Conservation (phyloP, 2,888 invertebrate species). For the Apamea epomidion region DNA sequence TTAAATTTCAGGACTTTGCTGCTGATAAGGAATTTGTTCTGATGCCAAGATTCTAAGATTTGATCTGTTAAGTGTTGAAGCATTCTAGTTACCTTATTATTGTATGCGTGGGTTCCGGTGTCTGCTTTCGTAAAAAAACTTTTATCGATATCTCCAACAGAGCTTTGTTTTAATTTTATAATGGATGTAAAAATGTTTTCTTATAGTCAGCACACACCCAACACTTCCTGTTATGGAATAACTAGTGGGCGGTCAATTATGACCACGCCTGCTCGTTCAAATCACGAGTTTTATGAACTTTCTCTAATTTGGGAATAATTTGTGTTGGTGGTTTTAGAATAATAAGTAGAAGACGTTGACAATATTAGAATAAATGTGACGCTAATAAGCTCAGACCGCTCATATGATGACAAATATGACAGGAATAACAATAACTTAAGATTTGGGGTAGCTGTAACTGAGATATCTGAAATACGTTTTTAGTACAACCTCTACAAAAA, state of each 20-base stretch:
- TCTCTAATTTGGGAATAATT: slow-evolving; percentile 57
- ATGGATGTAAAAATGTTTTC: slow-evolving; percentile 20
- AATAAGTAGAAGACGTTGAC: slow-evolving; percentile 2
- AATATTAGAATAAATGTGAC: slow-evolving; percentile 13
- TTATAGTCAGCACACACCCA: slow-evolving; percentile 24
- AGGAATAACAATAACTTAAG: slow-evolving; percentile 27
- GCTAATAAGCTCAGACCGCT: slow-evolving; percentile 17
- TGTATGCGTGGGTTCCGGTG: slow-evolving; percentile 29
- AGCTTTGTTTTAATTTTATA: slow-evolving; percentile 40
- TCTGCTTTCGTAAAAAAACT: slow-evolving; percentile 10
- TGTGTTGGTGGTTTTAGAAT: slow-evolving; percentile 40
- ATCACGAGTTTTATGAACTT: slow-evolving; percentile 55
- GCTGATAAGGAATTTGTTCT: slow-evolving; percentile 40
- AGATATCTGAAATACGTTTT: slow-evolving; percentile 35
- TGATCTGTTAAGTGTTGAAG: slow-evolving; percentile 26
- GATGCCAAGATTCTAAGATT: slow-evolving; percentile 37
- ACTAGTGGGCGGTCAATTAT: slow-evolving; percentile 61
- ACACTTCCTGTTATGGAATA: slow-evolving; percentile 49
- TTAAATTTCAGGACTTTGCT: slow-evolving; percentile 34
- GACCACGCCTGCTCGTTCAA: slow-evolving; percentile 41
- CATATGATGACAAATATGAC: slow-evolving; percentile 23
- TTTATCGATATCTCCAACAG: slow-evolving; percentile 11
- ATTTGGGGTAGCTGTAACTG: slow-evolving; percentile 26
- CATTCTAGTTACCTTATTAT: slow-evolving; percentile 21
- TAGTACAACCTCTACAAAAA: slow-evolving; percentile 39